These are phyloP conservation scores for Cryptus armator DNA, from an alignment of 2,888 invertebrate genomes.

Conservation along the genomic window DNA sequence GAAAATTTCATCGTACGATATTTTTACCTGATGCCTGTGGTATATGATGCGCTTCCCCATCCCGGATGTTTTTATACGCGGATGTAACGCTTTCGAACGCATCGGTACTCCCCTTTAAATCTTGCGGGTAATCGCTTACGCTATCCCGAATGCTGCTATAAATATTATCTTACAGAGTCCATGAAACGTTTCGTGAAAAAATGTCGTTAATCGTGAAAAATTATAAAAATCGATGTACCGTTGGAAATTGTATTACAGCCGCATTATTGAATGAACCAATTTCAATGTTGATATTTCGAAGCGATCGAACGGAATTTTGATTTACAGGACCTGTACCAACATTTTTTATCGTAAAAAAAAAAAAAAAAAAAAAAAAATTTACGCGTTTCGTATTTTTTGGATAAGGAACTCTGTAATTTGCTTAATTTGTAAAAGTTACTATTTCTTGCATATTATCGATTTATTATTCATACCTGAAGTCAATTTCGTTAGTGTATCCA, in stretches of 20 bases:
- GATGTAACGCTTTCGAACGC: conserved; percentile 89
- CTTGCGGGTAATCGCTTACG: conserved; percentile 90
- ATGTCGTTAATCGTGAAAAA: neutral
- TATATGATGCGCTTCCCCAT: conserved; percentile 88
- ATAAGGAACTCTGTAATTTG: too few species aligned
- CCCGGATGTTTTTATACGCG: conserved; percentile 87
- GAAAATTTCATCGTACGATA: neutral
- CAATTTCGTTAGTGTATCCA: conserved; percentile 93
- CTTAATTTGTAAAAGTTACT: too few species aligned
- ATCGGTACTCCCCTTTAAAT: conserved; percentile 88
- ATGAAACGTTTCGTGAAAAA: neutral
- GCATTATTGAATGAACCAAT: neutral
- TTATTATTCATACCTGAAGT: conserved; percentile 89
- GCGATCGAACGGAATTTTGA: too few species aligned
- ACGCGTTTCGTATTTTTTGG: too few species aligned
- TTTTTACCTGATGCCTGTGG: conserved; percentile 89
- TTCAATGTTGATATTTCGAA: too few species aligned
- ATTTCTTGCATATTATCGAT: neutral
- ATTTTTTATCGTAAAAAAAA: too few species aligned
- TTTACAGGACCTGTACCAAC: too few species aligned
- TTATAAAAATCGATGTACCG: neutral
- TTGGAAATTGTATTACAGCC: neutral
- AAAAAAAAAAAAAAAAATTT: neutral
- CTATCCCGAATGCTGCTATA: conserved; percentile 87
- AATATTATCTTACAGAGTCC: neutral